Percentiles rank a stretch among this genome's conserved stretches.
Evolutionary conservation across 1,140 invertebrate genomes (phyloP).

Genomic region (Stegodyphus mimosarum): DNA sequence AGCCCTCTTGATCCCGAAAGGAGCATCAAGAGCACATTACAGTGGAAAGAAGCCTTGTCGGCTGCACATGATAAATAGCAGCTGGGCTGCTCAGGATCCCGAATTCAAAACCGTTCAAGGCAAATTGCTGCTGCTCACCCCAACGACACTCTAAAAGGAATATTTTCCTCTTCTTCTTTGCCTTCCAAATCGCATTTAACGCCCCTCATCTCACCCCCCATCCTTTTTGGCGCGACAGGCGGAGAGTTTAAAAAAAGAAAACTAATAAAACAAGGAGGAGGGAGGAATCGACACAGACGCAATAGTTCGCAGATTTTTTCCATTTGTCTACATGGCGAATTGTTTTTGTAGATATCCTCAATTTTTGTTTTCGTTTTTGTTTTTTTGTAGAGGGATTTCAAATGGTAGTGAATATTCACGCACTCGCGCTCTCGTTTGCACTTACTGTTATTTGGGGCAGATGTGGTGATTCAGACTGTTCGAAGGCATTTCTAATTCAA

Average conservation of each 20-base stretch:
- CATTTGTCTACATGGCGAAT: constrained; percentile 21
- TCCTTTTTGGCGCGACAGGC: background rate
- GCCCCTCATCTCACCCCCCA: background rate
- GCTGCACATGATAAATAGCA: constrained; percentile 51
- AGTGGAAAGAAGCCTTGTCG: background rate
- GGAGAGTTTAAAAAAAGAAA: background rate
- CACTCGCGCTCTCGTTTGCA: background rate
- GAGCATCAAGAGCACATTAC: constrained; percentile 55
- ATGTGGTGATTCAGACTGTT: too few species aligned
- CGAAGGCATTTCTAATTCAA: too few species aligned
- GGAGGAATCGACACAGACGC: constrained; percentile 17
- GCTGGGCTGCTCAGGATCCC: constrained; percentile 9
- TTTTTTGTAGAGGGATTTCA: background rate
- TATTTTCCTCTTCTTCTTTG: background rate
- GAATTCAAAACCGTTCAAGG: constrained; percentile 58
- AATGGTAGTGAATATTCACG: constrained; percentile 3
- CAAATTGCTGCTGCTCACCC: constrained; percentile 53
- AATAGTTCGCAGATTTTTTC: constrained; percentile 38
- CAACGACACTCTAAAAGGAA: constrained; percentile 36
- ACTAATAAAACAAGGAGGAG: background rate
- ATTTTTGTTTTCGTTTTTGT: background rate
- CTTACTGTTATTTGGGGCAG: background rate
- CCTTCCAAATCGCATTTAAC: constrained; percentile 47
- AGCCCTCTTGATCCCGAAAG: constrained; percentile 41
- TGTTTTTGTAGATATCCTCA: constrained; percentile 7